Evolutionary conservation across 2,888 invertebrate species (phyloP).

Genomic region (Chalcosyrphus nemorum): DNA sequence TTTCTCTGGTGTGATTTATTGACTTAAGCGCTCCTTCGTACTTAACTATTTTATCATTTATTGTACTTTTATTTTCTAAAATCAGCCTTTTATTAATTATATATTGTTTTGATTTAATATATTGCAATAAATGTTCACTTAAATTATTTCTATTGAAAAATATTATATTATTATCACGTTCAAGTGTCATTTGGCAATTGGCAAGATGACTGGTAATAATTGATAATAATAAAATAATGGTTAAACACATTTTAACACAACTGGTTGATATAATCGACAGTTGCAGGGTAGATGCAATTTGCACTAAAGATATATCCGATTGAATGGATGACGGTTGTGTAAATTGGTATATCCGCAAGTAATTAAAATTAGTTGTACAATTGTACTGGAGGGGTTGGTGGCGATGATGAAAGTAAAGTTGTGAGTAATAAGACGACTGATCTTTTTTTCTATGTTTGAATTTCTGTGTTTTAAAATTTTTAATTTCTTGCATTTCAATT

Average conservation of each 20-base stretch:
- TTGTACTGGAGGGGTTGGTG: constrained; percentile 20
- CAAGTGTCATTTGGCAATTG: constrained; percentile 49
- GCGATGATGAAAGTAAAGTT: constrained; percentile 17
- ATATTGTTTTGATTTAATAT: constrained; percentile 32
- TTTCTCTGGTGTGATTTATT: neutral
- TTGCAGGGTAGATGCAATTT: constrained; percentile 42
- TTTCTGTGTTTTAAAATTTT: constrained; percentile 63
- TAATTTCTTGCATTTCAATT: constrained; percentile 40
- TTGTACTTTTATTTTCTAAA: constrained; percentile 37
- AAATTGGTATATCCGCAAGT: constrained; percentile 40
- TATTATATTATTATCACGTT: constrained; percentile 52
- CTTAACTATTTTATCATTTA: constrained; percentile 21
- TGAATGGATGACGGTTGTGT: constrained; percentile 7
- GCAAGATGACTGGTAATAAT: constrained; percentile 51
- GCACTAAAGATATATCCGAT: constrained; percentile 34
- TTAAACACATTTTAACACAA: constrained; percentile 52
- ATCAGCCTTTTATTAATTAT: constrained; percentile 64
- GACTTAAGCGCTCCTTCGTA: neutral
- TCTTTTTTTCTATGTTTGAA: constrained; percentile 45
- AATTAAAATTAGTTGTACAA: constrained; percentile 49
- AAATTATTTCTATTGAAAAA: constrained; percentile 55
- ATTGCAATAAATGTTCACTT: constrained; percentile 45
- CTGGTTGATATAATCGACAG: constrained; percentile 35
- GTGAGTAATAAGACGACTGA: constrained; percentile 16
- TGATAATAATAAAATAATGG: constrained; percentile 57